These are phyloP conservation scores for Nineta flava DNA, from an alignment of 2,888 invertebrate genomes.

Conservation along the genomic window DNA sequence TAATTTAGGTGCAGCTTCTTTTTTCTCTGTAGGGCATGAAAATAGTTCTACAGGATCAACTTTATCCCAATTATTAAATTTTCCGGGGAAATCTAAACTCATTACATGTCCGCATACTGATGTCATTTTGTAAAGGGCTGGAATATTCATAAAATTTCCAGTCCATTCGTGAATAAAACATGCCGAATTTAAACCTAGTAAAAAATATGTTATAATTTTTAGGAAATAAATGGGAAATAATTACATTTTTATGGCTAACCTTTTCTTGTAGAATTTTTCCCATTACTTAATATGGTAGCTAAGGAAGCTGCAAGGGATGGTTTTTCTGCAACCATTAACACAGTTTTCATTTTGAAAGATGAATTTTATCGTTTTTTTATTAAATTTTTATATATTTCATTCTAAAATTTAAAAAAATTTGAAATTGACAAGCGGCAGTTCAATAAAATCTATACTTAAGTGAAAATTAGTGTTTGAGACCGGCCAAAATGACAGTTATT, in stretches of 20 bases:
- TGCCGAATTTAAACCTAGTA: slow-evolving; percentile 66
- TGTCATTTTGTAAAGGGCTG: slow-evolving; percentile 80
- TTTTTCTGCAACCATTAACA: slow-evolving; percentile 98
- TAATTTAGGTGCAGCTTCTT: slow-evolving; percentile 86
- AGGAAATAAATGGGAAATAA: background rate
- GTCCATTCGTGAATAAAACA: slow-evolving; percentile 92
- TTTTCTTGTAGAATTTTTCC: slow-evolving; percentile 59
- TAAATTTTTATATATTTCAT: too few relatives aligned
- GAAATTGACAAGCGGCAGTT: too few relatives aligned
- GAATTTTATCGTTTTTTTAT: too few relatives aligned
- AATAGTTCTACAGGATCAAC: slow-evolving; percentile 95
- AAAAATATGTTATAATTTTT: background rate
- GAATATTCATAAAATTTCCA: slow-evolving; percentile 58
- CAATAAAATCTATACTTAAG: too few relatives aligned
- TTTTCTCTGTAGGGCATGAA: slow-evolving; percentile 83
- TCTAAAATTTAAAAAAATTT: too few relatives aligned
- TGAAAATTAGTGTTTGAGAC: too few relatives aligned
- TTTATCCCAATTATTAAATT: slow-evolving; percentile 96
- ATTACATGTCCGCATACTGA: slow-evolving; percentile 99
- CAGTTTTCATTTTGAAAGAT: slow-evolving; percentile 49
- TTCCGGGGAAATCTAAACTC: slow-evolving; percentile 80
- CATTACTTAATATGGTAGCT: slow-evolving; percentile 84
- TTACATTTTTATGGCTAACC: slow-evolving; percentile 31
- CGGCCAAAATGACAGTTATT: too few relatives aligned
- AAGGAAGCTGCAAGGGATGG: slow-evolving; percentile 92